Evolutionary conservation across 2,797 vertebrate genomes (phyloP).

Genomic region (Rhinatrema bivittatum): DNA sequence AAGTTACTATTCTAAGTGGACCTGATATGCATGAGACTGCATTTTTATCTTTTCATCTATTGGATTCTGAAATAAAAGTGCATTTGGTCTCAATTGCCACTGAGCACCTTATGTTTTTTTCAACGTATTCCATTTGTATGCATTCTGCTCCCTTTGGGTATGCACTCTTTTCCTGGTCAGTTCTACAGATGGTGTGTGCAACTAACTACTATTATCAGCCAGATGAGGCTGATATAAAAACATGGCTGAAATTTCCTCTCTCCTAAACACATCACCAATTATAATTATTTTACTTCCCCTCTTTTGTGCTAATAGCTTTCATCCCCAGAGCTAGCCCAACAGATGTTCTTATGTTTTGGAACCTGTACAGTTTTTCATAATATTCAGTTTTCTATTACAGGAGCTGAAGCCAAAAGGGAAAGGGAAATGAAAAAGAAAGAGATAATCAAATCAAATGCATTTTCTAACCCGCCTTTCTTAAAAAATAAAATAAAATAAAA

Average conservation of each 20-base stretch:
- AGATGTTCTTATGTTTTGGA: conserved; percentile 11
- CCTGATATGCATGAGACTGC: too few relatives aligned
- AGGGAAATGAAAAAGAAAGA: not conserved
- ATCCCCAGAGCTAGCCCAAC: not conserved
- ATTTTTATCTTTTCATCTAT: too few relatives aligned
- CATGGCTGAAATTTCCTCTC: not conserved
- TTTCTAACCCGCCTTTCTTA: too few relatives aligned
- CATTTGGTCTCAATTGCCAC: too few relatives aligned
- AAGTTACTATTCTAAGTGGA: too few relatives aligned
- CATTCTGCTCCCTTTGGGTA: too few relatives aligned
- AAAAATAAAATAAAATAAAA: too few relatives aligned
- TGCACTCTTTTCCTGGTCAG: not conserved
- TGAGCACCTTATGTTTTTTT: not conserved
- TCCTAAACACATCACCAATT: not conserved
- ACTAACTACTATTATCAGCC: not conserved
- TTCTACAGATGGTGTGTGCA: not conserved
- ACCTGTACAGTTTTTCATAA: conserved; percentile 14
- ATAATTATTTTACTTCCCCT: conserved; percentile 6
- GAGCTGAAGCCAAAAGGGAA: conserved; percentile 4
- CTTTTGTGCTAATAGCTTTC: conserved; percentile 11
- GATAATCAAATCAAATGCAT: too few relatives aligned
- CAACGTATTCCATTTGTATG: too few relatives aligned
- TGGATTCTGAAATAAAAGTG: too few relatives aligned
- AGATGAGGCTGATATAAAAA: not conserved
- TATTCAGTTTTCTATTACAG: conserved; percentile 8